Evolutionary conservation across 2,888 invertebrate genomes (phyloP), one percentile per base, ranked within the genome.

Genomic region (Torymus auratus): DNA sequence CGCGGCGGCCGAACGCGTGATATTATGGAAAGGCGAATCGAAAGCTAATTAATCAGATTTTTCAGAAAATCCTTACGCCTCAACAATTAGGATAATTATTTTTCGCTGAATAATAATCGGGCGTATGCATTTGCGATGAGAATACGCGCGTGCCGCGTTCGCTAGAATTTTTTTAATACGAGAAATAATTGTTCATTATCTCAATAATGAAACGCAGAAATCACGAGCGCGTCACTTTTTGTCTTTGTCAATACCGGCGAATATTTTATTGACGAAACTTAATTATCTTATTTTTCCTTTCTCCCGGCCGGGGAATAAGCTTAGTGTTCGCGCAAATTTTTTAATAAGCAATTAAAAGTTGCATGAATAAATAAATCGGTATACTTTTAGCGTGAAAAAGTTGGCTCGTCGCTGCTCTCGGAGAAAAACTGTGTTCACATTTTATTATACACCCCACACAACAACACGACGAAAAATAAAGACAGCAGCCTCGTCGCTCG

Each of bases 341-440:
- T 75, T 75, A 78, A 82, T 82, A 78, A 82, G 78, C 71, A 75
- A 82, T 82, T 75, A 78, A 82, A 82, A 78, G 56, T 75, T 75
- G 71, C 50, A 62, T 56, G 78, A 60, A 71, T 82, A 82, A 78
- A 78, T 75, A 75, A 75, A 74, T 74, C 65, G 60, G 28, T 15
- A 50, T 23, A n/a, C 12, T 14, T 61, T 55, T 41, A 20, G 52
- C 53, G 50, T 53, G n/a, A 62, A 69, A 76, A 65, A 64, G 62
- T 58, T 53, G n/a, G 13, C 23, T 1, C 12, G 50, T 15, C 15
- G 13, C 64, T 15, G 28, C 13, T 67, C 20, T 28, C 13, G 23
- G 62, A 58, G 10, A 73, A 79, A 79, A 79, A 74, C 41, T 41
- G 56, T 64, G n/a, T 55, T 41, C 53, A 41, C 20, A 68, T 79